Percentiles rank a stretch among this genome's conserved stretches.
phyloP scores from a whole-genome alignment of 2,113 vertebrate species.

The Pygoscelis antarcticus region DNA sequence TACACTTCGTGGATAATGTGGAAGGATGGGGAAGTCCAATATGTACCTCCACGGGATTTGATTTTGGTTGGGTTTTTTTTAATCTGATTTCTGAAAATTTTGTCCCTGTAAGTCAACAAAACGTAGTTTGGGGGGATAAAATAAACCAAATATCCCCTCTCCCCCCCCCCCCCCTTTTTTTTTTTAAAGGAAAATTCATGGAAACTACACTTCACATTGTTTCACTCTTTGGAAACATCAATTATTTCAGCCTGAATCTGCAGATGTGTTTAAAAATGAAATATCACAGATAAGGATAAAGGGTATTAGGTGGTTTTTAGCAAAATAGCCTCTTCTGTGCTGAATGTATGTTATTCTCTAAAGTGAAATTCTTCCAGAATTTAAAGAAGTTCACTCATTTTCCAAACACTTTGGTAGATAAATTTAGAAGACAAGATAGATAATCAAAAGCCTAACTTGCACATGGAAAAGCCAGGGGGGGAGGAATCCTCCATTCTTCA shows the following conservation, averaged over 20 bases:
- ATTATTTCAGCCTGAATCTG: not conserved
- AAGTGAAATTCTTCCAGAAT: not conserved
- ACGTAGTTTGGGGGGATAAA: not conserved
- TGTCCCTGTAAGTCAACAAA: not conserved
- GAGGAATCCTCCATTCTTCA: not conserved
- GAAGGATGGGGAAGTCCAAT: no score
- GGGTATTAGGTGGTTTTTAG: not conserved
- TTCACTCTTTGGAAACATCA: not conserved
- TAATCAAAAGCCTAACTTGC: not conserved
- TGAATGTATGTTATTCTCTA: not conserved
- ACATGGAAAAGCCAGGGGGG: rapidly evolving
- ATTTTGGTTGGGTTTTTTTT: no score
- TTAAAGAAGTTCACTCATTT: not conserved
- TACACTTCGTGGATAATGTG: no score
- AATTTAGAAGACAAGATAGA: not conserved
- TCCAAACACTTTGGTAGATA: not conserved
- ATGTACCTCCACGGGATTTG: no score
- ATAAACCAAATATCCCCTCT: not conserved
- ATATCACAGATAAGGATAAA: not conserved
- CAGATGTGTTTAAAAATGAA: not conserved
- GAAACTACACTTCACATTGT: not conserved
- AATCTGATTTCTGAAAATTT: not conserved
- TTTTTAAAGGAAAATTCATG: not conserved
- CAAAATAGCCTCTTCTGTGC: not conserved
- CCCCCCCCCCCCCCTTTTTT: no score